Evolutionary conservation across 1,140 invertebrate genomes (phyloP).

Genomic region (Drosophila pandora): DNA sequence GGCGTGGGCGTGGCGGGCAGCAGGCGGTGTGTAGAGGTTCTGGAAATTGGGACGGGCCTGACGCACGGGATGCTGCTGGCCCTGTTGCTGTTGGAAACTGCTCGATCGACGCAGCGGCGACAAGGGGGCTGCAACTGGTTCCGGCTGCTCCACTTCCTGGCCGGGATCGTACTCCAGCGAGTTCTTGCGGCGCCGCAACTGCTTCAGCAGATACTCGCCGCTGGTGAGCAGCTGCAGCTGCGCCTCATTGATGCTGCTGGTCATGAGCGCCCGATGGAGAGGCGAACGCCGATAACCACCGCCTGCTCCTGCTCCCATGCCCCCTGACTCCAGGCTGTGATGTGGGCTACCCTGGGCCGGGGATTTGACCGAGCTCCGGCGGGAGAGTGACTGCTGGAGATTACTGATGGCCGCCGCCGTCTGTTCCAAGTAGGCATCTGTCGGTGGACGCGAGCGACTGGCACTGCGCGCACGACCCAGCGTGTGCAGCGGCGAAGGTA

Average conservation of each 20-base stretch:
- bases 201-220: constrained; percentile 77
- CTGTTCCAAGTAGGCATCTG: constrained; percentile 86
- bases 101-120: constrained; percentile 80
- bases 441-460: constrained; percentile 81
- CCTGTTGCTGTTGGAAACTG: constrained; percentile 71
- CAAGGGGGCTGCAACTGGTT: constrained; percentile 34
- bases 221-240: constrained; percentile 77
- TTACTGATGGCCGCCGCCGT: constrained; percentile 88
- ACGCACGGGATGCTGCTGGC: constrained; percentile 55
- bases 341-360: constrained; percentile 75
- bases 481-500: constrained; percentile 86
- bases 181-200: constrained; percentile 84
- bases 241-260: constrained; percentile 81
- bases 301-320: constrained; percentile 24
- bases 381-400: constrained; percentile 84
- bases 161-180: constrained; percentile 82
- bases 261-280: constrained; percentile 74
- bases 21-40: constrained; percentile 78
- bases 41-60: constrained; percentile 79
- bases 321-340: constrained; percentile 64
- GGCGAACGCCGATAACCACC: constrained; percentile 71
- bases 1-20: constrained; percentile 67
- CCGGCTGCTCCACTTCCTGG: constrained; percentile 39
- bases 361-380: constrained; percentile 78
- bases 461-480: constrained; percentile 84